Conservation (phyloP, 92 coral and sea anemone species). For the Chrysogorgia sp. region DNA sequence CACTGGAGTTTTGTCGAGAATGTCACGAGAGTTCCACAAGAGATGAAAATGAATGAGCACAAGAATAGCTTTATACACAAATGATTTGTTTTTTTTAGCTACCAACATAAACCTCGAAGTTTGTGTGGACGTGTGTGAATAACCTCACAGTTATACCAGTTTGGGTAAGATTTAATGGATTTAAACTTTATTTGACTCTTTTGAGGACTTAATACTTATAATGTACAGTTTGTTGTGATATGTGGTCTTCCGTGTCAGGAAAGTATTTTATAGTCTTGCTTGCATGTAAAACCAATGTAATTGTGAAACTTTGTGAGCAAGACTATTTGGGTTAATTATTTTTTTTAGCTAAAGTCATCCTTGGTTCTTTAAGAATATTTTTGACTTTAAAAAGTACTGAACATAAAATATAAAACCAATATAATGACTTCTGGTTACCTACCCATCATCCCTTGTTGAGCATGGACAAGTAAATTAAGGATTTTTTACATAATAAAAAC, state of each 20-base stretch:
- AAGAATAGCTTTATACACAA: not conserved
- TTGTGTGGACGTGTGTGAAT: not conserved
- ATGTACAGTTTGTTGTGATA: not conserved
- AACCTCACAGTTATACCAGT: not conserved
- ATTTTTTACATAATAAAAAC: too few species aligned
- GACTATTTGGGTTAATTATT: not conserved
- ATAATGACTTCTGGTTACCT: too few species aligned
- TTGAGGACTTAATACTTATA: not conserved
- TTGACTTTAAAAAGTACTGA: too few species aligned
- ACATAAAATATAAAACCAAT: too few species aligned
- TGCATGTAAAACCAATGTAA: not conserved
- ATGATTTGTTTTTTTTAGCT: not conserved
- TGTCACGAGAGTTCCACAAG: constrained; percentile 69
- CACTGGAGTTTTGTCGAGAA: constrained; percentile 81
- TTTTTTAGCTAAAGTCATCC: not conserved
- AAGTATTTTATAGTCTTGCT: constrained; percentile 1
- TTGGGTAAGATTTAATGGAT: not conserved
- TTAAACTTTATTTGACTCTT: not conserved
- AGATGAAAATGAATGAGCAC: not conserved
- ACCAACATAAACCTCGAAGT: not conserved
- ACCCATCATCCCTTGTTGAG: too few species aligned
- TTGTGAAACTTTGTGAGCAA: not conserved
- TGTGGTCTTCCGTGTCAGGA: constrained; percentile 30
- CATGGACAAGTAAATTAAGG: too few species aligned
- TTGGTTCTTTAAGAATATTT: not conserved